Evolutionary conservation across 2,888 invertebrate species (phyloP).

Genomic region (Disparrhopalites patrizii): DNA sequence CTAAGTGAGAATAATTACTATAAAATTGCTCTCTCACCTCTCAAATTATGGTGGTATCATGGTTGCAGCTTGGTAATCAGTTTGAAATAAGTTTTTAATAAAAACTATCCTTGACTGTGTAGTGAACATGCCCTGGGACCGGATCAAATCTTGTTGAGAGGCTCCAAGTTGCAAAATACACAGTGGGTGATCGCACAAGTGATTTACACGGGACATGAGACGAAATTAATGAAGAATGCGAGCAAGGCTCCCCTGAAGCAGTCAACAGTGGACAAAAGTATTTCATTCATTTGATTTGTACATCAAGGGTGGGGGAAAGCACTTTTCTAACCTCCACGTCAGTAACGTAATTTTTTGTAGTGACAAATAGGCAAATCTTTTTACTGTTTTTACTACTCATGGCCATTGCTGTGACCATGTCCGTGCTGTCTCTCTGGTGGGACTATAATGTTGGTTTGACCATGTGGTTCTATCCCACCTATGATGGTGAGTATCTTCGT

Average conservation of each 20-base stretch:
- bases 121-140: constrained; percentile 77
- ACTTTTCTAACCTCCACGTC: too few relatives aligned
- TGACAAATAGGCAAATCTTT: constrained; percentile 67
- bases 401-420: constrained; percentile 81
- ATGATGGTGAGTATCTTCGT: too few relatives aligned
- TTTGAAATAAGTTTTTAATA: constrained; percentile 1
- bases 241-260: constrained; percentile 81
- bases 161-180: constrained; percentile 94
- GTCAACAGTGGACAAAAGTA: constrained; percentile 84
- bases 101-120: too few relatives aligned
- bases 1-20: constrained; percentile 34
- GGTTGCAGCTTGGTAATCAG: too few relatives aligned
- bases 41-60: too few relatives aligned
- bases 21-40: too few relatives aligned
- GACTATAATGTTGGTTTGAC: constrained; percentile 56
- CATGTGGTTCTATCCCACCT: constrained; percentile 1
- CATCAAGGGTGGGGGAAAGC: too few relatives aligned
- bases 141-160: constrained; percentile 91
- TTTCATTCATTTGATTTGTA: constrained; percentile 52
- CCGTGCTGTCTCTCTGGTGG: constrained; percentile 83
- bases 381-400: constrained; percentile 90
- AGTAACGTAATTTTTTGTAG: too few relatives aligned
- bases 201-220: constrained; percentile 97
- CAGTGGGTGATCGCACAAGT: constrained; percentile 92
- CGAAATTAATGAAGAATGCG: constrained; percentile 96